Evolutionary conservation across 1,140 invertebrate genomes (phyloP).

Genomic region (Chlorops oryzae): DNA sequence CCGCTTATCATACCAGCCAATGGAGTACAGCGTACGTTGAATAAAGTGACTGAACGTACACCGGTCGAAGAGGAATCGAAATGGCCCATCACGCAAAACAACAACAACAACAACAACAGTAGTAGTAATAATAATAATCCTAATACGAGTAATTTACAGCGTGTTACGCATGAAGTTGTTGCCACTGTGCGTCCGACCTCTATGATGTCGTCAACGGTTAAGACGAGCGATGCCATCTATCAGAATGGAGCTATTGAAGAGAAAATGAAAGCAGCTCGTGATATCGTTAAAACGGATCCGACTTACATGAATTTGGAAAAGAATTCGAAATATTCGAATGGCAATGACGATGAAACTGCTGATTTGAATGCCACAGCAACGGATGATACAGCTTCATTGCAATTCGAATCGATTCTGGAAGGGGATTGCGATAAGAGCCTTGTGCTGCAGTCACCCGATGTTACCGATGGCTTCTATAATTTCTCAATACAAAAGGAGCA

Average conservation of each 20-base stretch:
- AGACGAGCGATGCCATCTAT: not conserved
- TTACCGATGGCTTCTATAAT: constrained; percentile 44
- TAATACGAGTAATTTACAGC: constrained; percentile 22
- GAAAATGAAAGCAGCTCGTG: no score
- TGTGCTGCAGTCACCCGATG: constrained; percentile 35
- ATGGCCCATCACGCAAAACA: not conserved
- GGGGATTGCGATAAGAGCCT: constrained; percentile 32
- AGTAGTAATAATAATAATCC: no score
- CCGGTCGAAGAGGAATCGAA: constrained; percentile 23
- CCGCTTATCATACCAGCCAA: constrained; percentile 74
- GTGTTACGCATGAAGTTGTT: constrained; percentile 21
- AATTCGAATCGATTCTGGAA: constrained; percentile 45
- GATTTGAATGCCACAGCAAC: constrained; percentile 28
- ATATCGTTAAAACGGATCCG: constrained; percentile 12
- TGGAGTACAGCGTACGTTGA: constrained; percentile 56
- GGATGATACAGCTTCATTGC: constrained; percentile 40
- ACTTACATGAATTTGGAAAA: constrained; percentile 44
- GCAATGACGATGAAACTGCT: not conserved
- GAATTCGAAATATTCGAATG: not conserved
- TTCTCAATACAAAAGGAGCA: constrained; percentile 46
- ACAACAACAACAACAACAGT: not conserved
- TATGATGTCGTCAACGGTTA: not conserved
- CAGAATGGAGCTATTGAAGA: not conserved
- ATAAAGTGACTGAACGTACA: constrained; percentile 53
- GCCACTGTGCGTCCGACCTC: not conserved